Evolutionary conservation across 1,140 invertebrate species (phyloP).

Genomic region (Drosophila tani): DNA sequence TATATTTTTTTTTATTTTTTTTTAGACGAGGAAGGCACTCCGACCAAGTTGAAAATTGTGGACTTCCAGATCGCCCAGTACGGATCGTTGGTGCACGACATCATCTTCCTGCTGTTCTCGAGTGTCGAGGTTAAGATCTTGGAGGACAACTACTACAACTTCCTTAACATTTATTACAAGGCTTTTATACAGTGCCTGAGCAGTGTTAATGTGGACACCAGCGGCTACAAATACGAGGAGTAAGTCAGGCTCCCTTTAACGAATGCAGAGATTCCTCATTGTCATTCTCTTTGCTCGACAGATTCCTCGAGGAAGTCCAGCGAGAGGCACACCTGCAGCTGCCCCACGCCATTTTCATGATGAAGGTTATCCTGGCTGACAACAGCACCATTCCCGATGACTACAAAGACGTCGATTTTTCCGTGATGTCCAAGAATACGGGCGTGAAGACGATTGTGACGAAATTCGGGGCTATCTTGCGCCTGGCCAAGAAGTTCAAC

Average conservation of each 20-base stretch:
- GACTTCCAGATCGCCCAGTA: slow-evolving; percentile 88
- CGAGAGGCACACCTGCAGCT: slow-evolving; percentile 64
- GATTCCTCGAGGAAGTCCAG: slow-evolving; percentile 70
- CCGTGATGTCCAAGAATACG: slow-evolving; percentile 58
- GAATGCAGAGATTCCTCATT: background rate
- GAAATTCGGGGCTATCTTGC: slow-evolving; percentile 66
- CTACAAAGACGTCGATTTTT: slow-evolving; percentile 71
- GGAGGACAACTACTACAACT: slow-evolving; percentile 85
- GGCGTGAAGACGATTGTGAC: slow-evolving; percentile 50
- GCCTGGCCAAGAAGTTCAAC: slow-evolving; percentile 65
- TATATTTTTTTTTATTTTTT: background rate
- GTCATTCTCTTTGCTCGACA: slow-evolving; percentile 12
- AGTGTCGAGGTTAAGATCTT: slow-evolving; percentile 85
- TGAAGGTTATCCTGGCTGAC: slow-evolving; percentile 70
- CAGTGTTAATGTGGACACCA: slow-evolving; percentile 64
- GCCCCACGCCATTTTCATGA: slow-evolving; percentile 76
- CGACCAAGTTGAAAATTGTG: slow-evolving; percentile 87
- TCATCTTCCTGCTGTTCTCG: slow-evolving; percentile 87
- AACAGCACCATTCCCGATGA: slow-evolving; percentile 69
- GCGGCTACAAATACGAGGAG: slow-evolving; percentile 57
- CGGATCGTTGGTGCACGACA: slow-evolving; percentile 86
- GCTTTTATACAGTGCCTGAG: slow-evolving; percentile 84
- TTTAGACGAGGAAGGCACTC: slow-evolving; percentile 68
- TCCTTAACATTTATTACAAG: slow-evolving; percentile 86
- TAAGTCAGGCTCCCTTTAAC: slow-evolving; percentile 21